Evolutionary conservation across 2,113 vertebrate genomes (phyloP).

Genomic region (Sisor rabdophorus): DNA sequence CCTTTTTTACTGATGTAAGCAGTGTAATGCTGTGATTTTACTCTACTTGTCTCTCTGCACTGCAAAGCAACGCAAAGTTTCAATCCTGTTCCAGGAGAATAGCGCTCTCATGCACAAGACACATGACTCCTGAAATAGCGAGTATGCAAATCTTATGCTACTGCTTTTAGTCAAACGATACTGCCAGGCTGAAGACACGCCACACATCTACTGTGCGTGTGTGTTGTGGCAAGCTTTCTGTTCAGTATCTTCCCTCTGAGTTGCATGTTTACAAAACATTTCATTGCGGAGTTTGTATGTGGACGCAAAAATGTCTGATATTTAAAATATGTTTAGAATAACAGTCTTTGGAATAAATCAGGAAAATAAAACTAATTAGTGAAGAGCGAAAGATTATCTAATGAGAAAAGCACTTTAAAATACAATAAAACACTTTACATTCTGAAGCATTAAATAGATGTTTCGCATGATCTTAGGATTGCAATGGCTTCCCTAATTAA

Average conservation of each 20-base stretch:
- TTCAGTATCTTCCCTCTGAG: no score
- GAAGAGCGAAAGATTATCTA: background rate
- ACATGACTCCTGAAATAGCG: background rate
- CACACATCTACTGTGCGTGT: background rate
- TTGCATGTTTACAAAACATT: no score
- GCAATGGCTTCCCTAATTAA: background rate
- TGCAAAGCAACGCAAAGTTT: background rate
- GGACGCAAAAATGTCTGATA: no score
- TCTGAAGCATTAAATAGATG: background rate
- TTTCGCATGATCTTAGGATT: background rate
- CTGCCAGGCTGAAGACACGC: background rate
- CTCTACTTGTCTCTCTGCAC: background rate
- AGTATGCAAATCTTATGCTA: background rate
- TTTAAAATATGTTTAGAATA: background rate
- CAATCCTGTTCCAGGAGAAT: background rate
- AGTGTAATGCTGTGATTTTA: background rate
- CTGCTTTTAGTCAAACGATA: background rate
- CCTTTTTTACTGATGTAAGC: background rate
- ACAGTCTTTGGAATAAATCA: background rate
- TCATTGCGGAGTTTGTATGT: no score
- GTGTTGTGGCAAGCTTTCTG: no score
- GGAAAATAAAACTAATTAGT: background rate
- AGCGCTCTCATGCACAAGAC: background rate
- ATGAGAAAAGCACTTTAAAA: background rate
- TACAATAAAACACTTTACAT: background rate